Conservation (phyloP, 2,113 vertebrate species). For the Podarcis cretensis region DNA sequence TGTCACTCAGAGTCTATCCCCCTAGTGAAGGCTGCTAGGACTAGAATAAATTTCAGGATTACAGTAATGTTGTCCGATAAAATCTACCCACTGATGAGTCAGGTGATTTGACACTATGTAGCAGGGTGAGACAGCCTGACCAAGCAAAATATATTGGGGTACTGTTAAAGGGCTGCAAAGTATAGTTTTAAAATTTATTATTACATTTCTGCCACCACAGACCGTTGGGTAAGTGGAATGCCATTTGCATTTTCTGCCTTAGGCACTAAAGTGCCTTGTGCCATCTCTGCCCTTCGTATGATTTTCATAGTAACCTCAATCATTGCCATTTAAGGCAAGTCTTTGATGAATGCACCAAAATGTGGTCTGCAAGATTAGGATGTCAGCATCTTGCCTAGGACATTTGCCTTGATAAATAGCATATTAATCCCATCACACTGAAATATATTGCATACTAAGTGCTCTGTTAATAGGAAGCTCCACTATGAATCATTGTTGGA, state of each 20-base stretch:
- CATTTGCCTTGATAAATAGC: constrained; percentile 20
- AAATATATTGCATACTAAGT: not conserved
- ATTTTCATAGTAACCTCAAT: not conserved
- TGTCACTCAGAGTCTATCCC: not conserved
- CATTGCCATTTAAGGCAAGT: not conserved
- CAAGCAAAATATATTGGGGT: not conserved
- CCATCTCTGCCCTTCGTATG: not conserved
- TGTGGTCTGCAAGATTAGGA: constrained; percentile 6
- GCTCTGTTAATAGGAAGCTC: not conserved
- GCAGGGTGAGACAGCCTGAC: not conserved
- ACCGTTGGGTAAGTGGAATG: not conserved
- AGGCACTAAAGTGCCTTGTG: not conserved
- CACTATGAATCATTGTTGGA: constrained; percentile 18
- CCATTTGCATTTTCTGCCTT: not conserved
- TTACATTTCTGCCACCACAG: not conserved
- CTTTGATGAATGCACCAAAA: not conserved
- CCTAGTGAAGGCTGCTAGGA: not conserved
- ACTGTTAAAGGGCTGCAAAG: not conserved
- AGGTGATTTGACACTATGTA: not conserved
- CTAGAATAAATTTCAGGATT: not conserved
- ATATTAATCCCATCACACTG: constrained; percentile 23
- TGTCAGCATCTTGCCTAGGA: not conserved
- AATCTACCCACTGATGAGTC: not conserved
- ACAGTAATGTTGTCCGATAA: not conserved
- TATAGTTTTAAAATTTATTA: not conserved